Evolutionary conservation across 2,797 vertebrate species (phyloP).

Genomic region (Pseudocheirus occidentalis): DNA sequence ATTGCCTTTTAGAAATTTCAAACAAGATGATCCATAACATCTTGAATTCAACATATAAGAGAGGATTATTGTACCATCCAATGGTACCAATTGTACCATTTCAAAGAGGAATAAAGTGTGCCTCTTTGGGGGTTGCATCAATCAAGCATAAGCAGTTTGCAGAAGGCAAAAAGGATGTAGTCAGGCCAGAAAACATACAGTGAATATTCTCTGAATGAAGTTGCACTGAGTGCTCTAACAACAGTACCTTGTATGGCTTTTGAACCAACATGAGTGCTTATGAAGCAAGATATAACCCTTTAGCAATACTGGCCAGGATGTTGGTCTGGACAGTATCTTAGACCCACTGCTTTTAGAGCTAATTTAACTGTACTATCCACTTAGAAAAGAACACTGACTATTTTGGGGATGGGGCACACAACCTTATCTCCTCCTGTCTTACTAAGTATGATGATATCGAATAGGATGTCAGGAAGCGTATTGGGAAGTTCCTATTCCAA

Average conservation of each 20-base stretch:
- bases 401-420: not conserved
- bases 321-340: not conserved
- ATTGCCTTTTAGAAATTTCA: not conserved
- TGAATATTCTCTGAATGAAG: not conserved
- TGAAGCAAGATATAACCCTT: not conserved
- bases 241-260: not conserved
- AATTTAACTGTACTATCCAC: not conserved
- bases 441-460: not conserved
- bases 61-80: not conserved
- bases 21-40: not conserved
- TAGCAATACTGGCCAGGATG: not conserved
- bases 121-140: not conserved
- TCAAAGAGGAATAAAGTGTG: not conserved
- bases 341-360: constrained; percentile 5
- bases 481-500: not conserved
- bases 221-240: not conserved
- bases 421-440: not conserved
- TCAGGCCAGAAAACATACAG: not conserved
- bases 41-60: not conserved
- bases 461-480: not conserved
- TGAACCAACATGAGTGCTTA: not conserved
- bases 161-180: not conserved
- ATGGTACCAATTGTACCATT: too few species aligned
- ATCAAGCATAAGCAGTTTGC: not conserved
- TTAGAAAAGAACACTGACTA: not conserved